phyloP scores from a whole-genome alignment of 2,797 vertebrate species.

The Phataginus tetradactyla region DNA sequence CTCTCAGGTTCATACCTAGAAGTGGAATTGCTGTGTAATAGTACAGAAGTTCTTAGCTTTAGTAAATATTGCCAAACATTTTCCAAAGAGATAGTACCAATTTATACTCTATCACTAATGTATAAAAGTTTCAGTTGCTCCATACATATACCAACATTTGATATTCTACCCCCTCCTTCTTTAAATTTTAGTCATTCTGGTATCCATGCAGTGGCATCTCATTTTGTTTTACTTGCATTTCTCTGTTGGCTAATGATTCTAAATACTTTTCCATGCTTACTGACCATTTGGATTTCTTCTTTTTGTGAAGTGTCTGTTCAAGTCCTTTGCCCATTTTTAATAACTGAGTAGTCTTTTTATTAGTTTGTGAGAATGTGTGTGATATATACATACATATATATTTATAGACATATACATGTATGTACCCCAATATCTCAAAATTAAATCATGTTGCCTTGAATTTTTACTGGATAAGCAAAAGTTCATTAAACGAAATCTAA shows the following conservation, averaged over 20 bases:
- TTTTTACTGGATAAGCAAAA: constrained; percentile 34
- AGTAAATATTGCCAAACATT: background rate
- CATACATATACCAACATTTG: background rate
- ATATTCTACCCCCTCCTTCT: background rate
- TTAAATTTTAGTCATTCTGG: background rate
- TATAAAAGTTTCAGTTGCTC: background rate
- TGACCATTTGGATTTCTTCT: background rate
- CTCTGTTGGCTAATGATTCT: background rate
- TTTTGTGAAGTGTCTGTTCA: background rate
- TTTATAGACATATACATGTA: background rate
- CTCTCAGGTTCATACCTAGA: background rate
- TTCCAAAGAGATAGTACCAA: background rate
- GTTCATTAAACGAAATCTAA: background rate
- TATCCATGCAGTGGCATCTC: background rate
- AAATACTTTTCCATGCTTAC: background rate
- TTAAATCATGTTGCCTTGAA: background rate
- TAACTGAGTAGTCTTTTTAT: background rate
- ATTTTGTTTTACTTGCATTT: constrained; percentile 26
- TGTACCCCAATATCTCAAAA: background rate
- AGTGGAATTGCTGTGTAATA: background rate
- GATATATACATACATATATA: background rate
- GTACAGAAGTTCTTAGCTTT: background rate
- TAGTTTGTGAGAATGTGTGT: background rate
- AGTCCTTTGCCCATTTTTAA: background rate
- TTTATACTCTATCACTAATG: background rate